phyloP scores from a whole-genome alignment of 2,888 invertebrate genomes.

The Clusia tigrina region DNA sequence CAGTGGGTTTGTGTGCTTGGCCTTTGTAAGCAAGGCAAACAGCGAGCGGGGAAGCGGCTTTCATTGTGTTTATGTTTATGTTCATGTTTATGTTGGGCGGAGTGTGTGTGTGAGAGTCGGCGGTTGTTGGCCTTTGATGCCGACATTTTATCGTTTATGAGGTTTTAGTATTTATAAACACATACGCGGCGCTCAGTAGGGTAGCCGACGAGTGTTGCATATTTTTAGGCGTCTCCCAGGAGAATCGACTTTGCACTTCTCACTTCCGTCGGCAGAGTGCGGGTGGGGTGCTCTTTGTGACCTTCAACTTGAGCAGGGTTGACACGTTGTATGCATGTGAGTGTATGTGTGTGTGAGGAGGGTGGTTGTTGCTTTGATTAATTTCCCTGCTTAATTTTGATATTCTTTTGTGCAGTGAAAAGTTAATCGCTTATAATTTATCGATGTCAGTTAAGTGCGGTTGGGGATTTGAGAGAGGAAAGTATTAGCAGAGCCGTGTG shows the following conservation, averaged over 20 bases:
- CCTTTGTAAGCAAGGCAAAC: too few species aligned
- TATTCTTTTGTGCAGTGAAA: slow-evolving; percentile 29
- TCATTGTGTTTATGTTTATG: slow-evolving; percentile 7
- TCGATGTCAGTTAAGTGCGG: slow-evolving; percentile 29
- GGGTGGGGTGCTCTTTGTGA: too few species aligned
- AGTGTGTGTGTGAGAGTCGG: slow-evolving; percentile 24
- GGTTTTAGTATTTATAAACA: slow-evolving; percentile 18
- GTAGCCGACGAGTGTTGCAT: not conserved
- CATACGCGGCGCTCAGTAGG: not conserved
- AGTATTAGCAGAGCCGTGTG: too few species aligned
- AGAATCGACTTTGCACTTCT: not conserved
- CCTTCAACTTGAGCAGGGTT: slow-evolving; percentile 21
- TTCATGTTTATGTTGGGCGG: too few species aligned
- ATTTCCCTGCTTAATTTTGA: slow-evolving; percentile 2
- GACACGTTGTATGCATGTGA: slow-evolving; percentile 11
- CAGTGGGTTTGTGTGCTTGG: slow-evolving; percentile 9
- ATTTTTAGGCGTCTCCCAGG: not conserved
- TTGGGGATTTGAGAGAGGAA: too few species aligned
- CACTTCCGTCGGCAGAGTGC: not conserved
- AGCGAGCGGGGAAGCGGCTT: too few species aligned
- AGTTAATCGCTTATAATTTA: slow-evolving; percentile 55
- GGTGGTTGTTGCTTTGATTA: slow-evolving; percentile 5
- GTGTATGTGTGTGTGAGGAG: not conserved
- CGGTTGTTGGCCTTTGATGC: slow-evolving; percentile 38
- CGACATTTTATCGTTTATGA: slow-evolving; percentile 29